phyloP scores from a whole-genome alignment of 1,140 invertebrate species.

The Chelonus insularis region DNA sequence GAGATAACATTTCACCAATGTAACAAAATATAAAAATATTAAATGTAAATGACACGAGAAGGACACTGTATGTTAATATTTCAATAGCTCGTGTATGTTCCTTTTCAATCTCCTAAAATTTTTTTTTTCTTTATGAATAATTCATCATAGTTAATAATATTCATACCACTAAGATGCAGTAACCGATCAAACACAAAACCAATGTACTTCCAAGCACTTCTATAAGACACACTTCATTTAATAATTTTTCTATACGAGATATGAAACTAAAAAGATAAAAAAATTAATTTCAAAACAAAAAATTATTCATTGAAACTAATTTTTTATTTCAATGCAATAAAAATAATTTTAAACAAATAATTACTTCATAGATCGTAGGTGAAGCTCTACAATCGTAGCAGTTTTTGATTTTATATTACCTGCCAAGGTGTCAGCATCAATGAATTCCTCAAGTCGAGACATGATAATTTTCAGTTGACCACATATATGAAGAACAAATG shows the following conservation, averaged over 20 bases:
- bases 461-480: constrained; percentile 36
- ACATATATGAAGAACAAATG: constrained; percentile 35
- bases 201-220: constrained; percentile 47
- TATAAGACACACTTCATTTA: constrained; percentile 46
- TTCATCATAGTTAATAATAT: neutral
- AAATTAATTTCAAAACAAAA: too few relatives aligned
- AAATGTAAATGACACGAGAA: constrained; percentile 27
- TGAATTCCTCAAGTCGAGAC: constrained; percentile 21
- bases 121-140: too few relatives aligned
- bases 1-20: constrained; percentile 24
- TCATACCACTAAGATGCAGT: constrained; percentile 45
- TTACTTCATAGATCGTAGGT: constrained; percentile 38
- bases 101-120: constrained; percentile 47
- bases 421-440: constrained; percentile 25
- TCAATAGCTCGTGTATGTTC: constrained; percentile 25
- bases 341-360: too few relatives aligned
- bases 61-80: constrained; percentile 16
- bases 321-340: neutral
- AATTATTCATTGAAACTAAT: too few relatives aligned
- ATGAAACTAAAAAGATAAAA: constrained; percentile 42
- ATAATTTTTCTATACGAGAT: constrained; percentile 35
- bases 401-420: constrained; percentile 33
- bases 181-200: constrained; percentile 49
- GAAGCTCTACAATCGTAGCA: constrained; percentile 39
- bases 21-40: constrained; percentile 29